Evolutionary conservation across 23 tunicate genomes (phyloP), one percentile per base, ranked within the genome.

Genomic region (Diplosoma virens): DNA sequence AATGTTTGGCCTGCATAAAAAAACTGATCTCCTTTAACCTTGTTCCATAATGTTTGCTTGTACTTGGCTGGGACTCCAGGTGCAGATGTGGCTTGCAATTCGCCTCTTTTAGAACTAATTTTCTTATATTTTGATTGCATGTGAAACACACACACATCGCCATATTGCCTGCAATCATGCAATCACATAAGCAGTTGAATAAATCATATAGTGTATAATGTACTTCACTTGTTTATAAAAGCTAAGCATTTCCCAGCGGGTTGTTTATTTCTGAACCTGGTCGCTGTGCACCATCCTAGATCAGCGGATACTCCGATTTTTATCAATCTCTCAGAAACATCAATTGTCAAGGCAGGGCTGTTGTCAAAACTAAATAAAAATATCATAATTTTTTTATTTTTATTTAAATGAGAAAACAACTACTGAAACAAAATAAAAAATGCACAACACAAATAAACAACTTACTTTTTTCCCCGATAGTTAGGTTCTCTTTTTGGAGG

Each of bases 261-360:
- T 81, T 81, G 79, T 37, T 92, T 92, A 77, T 92, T 92, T 22
- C 90, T 35, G 52, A 41, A 90, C 47, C 75, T 90, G 1, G 82
- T 92, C 7, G 97, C 97, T 34, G 27, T 85, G 67, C 97, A 92
- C 97, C 97, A 92, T 1, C 87, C 97, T 30, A 92, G 70, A 59
- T 92, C 97, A 55, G 87, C 79, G 23, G 97, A 58, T 29, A 76
- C 35, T 21, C 97, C 97, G 34, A 92, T 85, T 32, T 80, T 67
- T 87, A 85, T 82, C 5, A 86, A 67, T 24, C 92, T 73, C 45
- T 81, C 97, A 11, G 81, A 45, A 16, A 81, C 87, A 58, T 92
- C 97, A 21, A 92, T 77, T 24, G 97, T 92, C 76, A 92, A 41
- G 14, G 97, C 97, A 26, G 97, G 92, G 22, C 80, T 74, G 77